Conservation (phyloP, 1,140 invertebrate genomes). For the Pogonognathellus flavescens region DNA sequence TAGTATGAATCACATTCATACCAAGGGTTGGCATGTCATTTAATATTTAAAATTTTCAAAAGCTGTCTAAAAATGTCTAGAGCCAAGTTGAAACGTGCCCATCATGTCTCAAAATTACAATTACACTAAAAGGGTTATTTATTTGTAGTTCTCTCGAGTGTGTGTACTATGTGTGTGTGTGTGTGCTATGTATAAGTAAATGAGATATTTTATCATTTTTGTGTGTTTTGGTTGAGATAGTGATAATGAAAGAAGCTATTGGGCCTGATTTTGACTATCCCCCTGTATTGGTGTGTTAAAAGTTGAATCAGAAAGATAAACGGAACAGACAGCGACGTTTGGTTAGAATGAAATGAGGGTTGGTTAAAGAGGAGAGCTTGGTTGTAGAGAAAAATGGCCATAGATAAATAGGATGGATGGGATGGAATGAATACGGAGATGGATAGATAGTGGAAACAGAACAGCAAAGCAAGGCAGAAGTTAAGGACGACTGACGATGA, state of each 20-base stretch:
- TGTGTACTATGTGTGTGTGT: constrained; percentile 48
- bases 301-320: constrained; percentile 30
- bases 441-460: constrained; percentile 19
- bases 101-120: no score
- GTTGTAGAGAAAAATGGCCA: constrained; percentile 25
- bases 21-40: no score
- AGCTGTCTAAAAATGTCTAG: no score
- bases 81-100: no score
- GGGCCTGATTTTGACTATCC: no score
- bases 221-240: no score
- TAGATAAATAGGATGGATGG: constrained; percentile 44
- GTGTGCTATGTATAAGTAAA: not conserved
- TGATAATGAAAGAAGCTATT: no score
- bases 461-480: constrained; percentile 27
- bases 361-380: not conserved
- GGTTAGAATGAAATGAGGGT: constrained; percentile 32
- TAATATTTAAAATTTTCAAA: no score
- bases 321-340: not conserved
- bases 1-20: no score
- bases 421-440: constrained; percentile 35
- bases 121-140: no score
- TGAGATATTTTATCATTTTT: no score
- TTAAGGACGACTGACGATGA: constrained; percentile 40
- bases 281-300: not conserved
- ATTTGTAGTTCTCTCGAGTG: constrained; percentile 12